Base-by-base conservation (phyloP, 1,140 invertebrate species). In the Drosophila sturtevanti region DNA sequence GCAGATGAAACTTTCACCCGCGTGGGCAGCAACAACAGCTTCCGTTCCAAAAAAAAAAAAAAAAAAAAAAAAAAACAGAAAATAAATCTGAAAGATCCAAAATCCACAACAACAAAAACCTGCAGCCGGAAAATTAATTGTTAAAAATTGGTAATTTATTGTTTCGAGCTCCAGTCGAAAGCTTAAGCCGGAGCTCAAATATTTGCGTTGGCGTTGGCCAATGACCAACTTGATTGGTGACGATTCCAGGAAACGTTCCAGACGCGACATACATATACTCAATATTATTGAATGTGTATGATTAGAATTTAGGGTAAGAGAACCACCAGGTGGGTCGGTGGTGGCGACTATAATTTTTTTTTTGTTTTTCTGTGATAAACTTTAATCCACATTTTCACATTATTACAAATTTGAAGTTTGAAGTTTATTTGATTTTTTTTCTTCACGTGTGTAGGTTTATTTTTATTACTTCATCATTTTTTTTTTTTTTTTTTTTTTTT, bases 101-200 rank as follows among this genome's bases (percentile, higher is more conserved):
- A 31, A 31, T 24, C 2, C 22, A 51, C 2, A 38, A 38, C 10
- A 21, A 22, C 16, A 60, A 18, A 48, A 41, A 66, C 38, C 34
- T 59, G 68, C 64, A 59, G 74, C 68, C 79, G 70, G 73, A 87
- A 48, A 89, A 89, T 89, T 89, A 89, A 89, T 89, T 89, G 84
- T 73, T 81, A 71, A 74, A 80, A 80, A 76, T 72, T 41, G 64
- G 24, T 79, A 59, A 87, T 87, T 87, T 87, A 87, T 87, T 84
- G 79, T 79, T 51, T 72, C 68, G 79, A 70, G 82, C 58, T 16
- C 63, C 48, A 64, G 56, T 60, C 61, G 60, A 56, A 63, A 60
- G 41, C 35, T 27, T 22, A 59, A 66, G 61, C 68, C 58, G 72
- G 66, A n/a, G 64, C 63, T 77, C 52, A 7, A 4, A 10, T 22